Evolutionary conservation across 2,113 vertebrate species (phyloP).

Genomic region (Rousettus leschenaultii): DNA sequence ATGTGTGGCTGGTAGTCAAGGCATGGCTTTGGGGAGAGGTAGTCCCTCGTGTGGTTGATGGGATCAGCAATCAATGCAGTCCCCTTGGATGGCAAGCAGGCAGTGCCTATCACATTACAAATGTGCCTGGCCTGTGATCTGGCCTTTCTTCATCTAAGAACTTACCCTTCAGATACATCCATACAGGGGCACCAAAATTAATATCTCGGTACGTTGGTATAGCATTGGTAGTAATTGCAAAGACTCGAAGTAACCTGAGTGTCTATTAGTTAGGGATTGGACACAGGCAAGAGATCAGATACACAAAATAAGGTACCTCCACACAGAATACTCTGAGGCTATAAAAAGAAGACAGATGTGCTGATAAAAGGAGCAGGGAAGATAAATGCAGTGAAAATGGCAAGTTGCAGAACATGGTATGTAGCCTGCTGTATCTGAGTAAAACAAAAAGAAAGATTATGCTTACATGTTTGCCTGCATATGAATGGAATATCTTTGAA

Average conservation of each 20-base stretch:
- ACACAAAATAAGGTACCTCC: background rate
- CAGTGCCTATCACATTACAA: background rate
- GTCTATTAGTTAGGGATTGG: background rate
- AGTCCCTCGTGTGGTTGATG: background rate
- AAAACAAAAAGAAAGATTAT: background rate
- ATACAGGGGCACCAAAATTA: background rate
- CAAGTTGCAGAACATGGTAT: background rate
- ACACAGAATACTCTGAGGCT: background rate
- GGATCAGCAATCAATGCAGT: accelerated
- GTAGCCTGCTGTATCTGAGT: background rate
- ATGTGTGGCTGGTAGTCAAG: background rate
- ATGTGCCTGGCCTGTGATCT: background rate
- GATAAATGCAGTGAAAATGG: background rate
- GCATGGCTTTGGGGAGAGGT: background rate
- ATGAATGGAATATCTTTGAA: background rate
- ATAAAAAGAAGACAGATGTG: background rate
- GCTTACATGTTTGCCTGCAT: background rate
- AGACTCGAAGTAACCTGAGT: background rate
- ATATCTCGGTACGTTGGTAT: background rate
- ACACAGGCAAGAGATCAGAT: background rate
- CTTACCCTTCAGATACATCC: background rate
- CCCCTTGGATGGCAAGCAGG: background rate
- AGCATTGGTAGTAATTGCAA: background rate
- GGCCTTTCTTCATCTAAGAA: background rate
- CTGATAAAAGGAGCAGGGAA: background rate